Evolutionary conservation across 35 echinoderm and acorn worm species (phyloP), one percentile per base, ranked within the genome.

Genomic region (Amphiura filiformis): DNA sequence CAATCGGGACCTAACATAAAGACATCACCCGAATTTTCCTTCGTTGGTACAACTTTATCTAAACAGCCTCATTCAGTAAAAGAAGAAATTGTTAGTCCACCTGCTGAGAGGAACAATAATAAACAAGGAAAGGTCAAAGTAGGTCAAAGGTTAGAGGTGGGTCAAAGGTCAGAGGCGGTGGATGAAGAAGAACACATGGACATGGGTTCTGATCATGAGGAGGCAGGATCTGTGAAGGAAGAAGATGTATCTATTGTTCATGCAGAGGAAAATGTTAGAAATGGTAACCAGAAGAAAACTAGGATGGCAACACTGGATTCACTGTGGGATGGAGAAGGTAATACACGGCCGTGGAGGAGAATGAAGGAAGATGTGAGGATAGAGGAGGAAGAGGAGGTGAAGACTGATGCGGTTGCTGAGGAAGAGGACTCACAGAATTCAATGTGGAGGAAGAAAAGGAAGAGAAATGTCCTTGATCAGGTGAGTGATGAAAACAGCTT

Each of bases 361-460:
- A 79, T 35, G 65, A 38, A 56, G 37, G 84, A 64, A 18, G 13
- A n/a, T n/a, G n/a, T n/a, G n/a, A n/a, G n/a, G n/a, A n/a, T n/a
- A n/a, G n/a, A n/a, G n/a, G n/a, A n/a, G 37, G 32, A n/a, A n/a
- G n/a, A 75, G 36, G 80, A 52, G 39, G 80, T 31, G 35, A 38
- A 90, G 86, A 79, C 76, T 35, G 39, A 52, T 12, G n/a, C 35
- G 35, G 79, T 26, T 37, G n/a, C n/a, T n/a, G n/a, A n/a, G n/a
- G 41, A 40, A 81, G 79, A 40, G 41, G 79, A 64, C 36, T 52
- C 44, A 11, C 44, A 52, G 44, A 52, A 52, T 52, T 52, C 44
- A 38, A 70, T 86, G 57, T 86, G 84, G 84, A 86, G 75, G 84
- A 86, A 86, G 84, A 86, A 86, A 76, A 36, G 52, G 52, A 86